Percentiles rank a stretch among this genome's conserved stretches.
Conservation (phyloP, 2,888 invertebrate genomes). For the Ennomos fuscantarius region DNA sequence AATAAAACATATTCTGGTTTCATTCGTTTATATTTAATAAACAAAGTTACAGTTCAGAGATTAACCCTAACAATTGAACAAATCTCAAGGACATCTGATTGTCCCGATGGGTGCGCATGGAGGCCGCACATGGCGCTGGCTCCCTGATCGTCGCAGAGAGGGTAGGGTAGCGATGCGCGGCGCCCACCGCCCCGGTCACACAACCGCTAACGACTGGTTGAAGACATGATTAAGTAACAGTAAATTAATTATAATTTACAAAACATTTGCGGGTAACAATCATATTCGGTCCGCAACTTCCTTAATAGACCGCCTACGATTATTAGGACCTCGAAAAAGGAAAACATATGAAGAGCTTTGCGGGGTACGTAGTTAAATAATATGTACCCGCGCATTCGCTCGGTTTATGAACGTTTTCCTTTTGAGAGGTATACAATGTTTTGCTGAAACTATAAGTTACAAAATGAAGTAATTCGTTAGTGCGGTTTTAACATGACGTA, state of each 20-base stretch:
- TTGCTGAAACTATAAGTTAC: conserved; percentile 53
- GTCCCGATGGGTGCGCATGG: conserved; percentile 65
- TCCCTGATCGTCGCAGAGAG: conserved; percentile 33
- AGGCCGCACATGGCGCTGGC: conserved; percentile 54
- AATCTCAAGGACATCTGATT: conserved; percentile 72
- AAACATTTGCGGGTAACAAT: conserved; percentile 67
- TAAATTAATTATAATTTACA: conserved; percentile 59
- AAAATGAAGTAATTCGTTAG: conserved; percentile 39
- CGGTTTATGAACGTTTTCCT: conserved; percentile 67
- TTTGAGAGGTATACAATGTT: conserved; percentile 73
- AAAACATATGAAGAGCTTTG: conserved; percentile 69
- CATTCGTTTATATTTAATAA: conserved; percentile 86
- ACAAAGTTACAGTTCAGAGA: conserved; percentile 85
- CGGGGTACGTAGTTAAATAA: conserved; percentile 67
- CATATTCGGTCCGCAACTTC: conserved; percentile 80
- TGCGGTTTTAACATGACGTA: conserved; percentile 35
- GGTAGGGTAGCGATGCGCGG: conserved; percentile 46
- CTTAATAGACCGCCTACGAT: conserved; percentile 70
- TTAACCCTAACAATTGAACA: conserved; percentile 85
- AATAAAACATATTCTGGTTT: conserved; percentile 65
- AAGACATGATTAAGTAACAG: conserved; percentile 67
- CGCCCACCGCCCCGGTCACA: conserved; percentile 65
- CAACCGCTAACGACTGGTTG: conserved; percentile 67
- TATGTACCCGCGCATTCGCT: conserved; percentile 74
- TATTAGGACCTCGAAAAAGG: conserved; percentile 66